Percentiles rank a stretch among this genome's conserved stretches.
Evolutionary conservation across 1,140 invertebrate genomes (phyloP).

Genomic region (Cotesia vestalis): DNA sequence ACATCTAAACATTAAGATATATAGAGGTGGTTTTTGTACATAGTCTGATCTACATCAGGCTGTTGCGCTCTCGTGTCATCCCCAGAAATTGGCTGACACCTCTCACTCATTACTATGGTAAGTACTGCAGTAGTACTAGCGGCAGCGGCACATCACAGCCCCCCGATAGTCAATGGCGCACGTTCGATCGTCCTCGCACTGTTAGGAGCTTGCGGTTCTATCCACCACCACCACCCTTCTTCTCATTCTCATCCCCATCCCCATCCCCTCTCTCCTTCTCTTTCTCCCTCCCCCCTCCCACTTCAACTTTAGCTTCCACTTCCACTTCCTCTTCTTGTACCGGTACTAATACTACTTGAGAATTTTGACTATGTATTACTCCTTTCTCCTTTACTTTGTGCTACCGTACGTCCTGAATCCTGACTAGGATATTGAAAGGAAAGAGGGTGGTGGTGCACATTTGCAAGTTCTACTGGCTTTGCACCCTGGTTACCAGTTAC

Average conservation of each 20-base stretch:
- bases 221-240: not conserved
- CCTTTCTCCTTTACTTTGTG: too few relatives aligned
- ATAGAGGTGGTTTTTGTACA: constrained; percentile 4
- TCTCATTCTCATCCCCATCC: not conserved
- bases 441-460: too few relatives aligned
- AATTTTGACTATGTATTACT: too few relatives aligned
- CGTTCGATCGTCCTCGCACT: not conserved
- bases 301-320: not conserved
- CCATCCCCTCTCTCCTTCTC: not conserved
- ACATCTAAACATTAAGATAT: not conserved
- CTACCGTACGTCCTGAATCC: too few relatives aligned
- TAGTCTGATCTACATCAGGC: constrained; percentile 2
- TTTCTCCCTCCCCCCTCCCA: not conserved
- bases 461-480: too few relatives aligned
- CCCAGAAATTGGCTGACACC: constrained; percentile 31
- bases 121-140: constrained; percentile 27
- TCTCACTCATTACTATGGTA: constrained; percentile 34
- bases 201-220: not conserved
- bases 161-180: not conserved
- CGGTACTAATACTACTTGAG: too few relatives aligned
- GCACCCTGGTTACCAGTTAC: too few relatives aligned
- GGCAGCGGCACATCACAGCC: not conserved
- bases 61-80: constrained; percentile 6
- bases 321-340: not conserved
- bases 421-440: too few relatives aligned